A percentile compares a stretch with the other conserved stretches of the same genome.
phyloP scores from a whole-genome alignment of 2,113 vertebrate species.

The Ctenodactylus gundi region DNA sequence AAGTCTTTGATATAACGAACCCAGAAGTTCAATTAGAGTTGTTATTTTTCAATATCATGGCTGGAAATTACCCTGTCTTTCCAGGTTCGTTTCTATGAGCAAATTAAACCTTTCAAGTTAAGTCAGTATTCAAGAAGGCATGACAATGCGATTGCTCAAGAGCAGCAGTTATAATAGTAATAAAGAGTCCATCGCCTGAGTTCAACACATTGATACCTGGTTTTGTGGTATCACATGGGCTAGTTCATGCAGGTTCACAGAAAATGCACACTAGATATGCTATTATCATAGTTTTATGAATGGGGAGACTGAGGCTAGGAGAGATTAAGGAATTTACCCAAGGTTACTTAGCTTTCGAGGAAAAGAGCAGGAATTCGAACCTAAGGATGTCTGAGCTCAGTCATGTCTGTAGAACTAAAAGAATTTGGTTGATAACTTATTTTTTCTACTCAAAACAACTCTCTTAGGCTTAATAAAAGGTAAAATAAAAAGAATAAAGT shows the following conservation, averaged over 20 bases:
- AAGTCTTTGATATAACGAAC: not conserved
- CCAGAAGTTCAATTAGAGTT: not conserved
- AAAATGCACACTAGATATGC: not conserved
- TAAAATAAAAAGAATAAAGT: not conserved
- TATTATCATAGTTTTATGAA: not conserved
- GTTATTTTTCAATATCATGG: not conserved
- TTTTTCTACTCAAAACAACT: conserved; percentile 3
- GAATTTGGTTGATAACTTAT: not conserved
- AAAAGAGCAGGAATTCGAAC: not conserved
- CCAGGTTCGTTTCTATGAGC: conserved; percentile 8
- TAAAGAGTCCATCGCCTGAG: not conserved
- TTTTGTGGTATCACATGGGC: not conserved
- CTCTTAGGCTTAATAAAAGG: not conserved
- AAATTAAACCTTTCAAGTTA: conserved; percentile 38
- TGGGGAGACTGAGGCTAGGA: not conserved
- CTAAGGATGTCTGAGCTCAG: not conserved
- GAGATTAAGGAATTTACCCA: not conserved
- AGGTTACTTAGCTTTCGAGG: not conserved
- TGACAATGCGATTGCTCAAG: not conserved
- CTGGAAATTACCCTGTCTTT: conserved; percentile 19
- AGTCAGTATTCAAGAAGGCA: not conserved
- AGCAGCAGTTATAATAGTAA: not conserved
- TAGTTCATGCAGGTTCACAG: not conserved
- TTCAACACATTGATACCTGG: not conserved
- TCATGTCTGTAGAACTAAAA: not conserved